phyloP scores from a whole-genome alignment of 2,113 vertebrate genomes.

The Sitta europaea region DNA sequence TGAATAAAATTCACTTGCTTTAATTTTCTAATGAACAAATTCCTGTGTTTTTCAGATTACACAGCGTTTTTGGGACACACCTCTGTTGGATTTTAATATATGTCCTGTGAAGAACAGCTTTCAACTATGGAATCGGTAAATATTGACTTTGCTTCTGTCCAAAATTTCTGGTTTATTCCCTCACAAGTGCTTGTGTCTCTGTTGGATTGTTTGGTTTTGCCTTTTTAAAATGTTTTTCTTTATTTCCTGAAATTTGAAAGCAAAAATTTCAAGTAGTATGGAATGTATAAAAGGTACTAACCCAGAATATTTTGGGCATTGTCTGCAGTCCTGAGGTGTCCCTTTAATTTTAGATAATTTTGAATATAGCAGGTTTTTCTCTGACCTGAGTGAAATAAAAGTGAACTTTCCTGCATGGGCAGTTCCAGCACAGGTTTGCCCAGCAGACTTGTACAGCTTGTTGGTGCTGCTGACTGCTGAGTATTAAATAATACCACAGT shows the following conservation, averaged over 20 bases:
- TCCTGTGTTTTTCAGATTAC: constrained; percentile 77
- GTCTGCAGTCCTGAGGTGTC: background rate
- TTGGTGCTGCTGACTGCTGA: background rate
- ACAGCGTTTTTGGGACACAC: constrained; percentile 59
- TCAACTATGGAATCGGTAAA: constrained; percentile 97
- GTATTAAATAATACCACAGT: background rate
- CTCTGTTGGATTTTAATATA: constrained; percentile 82
- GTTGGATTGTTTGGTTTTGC: background rate
- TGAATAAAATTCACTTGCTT: background rate
- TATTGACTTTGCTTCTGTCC: constrained; percentile 31
- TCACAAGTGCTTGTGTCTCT: background rate
- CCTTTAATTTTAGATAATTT: background rate
- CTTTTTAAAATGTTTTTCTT: background rate
- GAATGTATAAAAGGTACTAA: background rate
- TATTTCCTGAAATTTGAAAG: background rate
- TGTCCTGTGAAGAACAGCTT: constrained; percentile 78
- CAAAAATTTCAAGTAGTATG: background rate
- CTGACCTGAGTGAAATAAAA: background rate
- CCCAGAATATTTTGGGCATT: background rate
- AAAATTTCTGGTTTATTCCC: background rate
- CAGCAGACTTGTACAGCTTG: background rate
- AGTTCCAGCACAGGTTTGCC: background rate
- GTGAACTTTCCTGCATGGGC: background rate
- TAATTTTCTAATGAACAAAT: background rate
- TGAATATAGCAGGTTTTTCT: background rate